Base-by-base conservation (phyloP, 1,140 invertebrate genomes). In the Heliconius himera region DNA sequence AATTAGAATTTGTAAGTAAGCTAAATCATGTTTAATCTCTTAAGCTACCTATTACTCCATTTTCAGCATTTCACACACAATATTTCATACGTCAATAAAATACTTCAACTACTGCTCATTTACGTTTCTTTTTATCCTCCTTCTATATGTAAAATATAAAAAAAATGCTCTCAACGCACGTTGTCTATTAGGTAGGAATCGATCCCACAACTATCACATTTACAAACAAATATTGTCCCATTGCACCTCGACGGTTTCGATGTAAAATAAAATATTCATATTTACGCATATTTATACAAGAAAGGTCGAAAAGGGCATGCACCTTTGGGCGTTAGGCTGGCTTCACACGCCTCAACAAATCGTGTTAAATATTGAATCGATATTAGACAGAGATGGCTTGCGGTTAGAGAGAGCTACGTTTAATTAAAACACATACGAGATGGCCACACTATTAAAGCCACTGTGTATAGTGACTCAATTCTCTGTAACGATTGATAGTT, bases 281-380 rank as follows among this genome's bases (percentile, higher is more conserved):
- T 66, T 26, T 66, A 11, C n/a, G 13, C 26, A 29, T 66, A 66
- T 66, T 66, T 66, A 22, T 16, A 66, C 11, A 38, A 18, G 2
- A 38, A 70, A 54, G 54, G 79, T 76, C 38, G 79, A 80, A 41
- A 20, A 71, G 51, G 74, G 36, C 76, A 73, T 11, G 20, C 20
- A 80, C 79, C 79, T 72, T 49, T 56, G 74, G 74, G 79, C 60
- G 60, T 66, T 81, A 81, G 80, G 80, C 77, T 74, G 74, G 74
- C 73, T 81, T 36, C 80, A 81, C 74, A 81, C 80, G 80, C 76
- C 71, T 70, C 73, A 81, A 81, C 80, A 81, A 81, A 81, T 81
- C 80, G 80, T 74, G 80, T 78, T 81, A 81, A 78, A 81, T 77
- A 81, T 81, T 81, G 80, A 81, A 81, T 81, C 80, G 80, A 81